A percentile compares a stretch with the other conserved stretches of the same genome.
These are phyloP conservation scores for Abramis brama DNA, from an alignment of 2,113 vertebrate species.

Conservation along the genomic window DNA sequence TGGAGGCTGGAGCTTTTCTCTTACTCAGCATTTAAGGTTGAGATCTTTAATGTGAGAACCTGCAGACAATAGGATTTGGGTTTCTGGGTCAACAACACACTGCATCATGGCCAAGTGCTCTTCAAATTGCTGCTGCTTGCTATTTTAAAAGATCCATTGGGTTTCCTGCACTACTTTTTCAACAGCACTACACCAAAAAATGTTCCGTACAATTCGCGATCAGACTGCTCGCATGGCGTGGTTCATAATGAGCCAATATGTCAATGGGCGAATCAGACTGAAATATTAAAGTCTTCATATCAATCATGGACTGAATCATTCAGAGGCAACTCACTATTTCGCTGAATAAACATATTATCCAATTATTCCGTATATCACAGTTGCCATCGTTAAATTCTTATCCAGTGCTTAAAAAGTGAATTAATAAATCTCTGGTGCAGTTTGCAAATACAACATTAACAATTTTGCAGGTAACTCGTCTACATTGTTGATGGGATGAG, in stretches of 20 bases:
- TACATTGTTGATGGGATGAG: no score
- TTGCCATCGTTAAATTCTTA: neutral
- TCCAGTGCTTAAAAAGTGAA: neutral
- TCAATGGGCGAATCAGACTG: neutral
- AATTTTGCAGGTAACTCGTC: no score
- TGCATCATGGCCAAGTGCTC: neutral
- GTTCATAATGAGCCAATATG: neutral
- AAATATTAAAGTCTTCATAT: neutral
- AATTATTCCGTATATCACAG: neutral
- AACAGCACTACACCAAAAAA: neutral
- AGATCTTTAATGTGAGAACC: neutral
- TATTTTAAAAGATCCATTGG: neutral
- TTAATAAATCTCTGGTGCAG: neutral
- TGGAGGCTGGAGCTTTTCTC: neutral
- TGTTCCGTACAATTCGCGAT: neutral
- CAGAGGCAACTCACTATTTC: neutral
- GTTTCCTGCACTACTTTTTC: neutral
- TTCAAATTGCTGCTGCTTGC: neutral
- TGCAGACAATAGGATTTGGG: neutral
- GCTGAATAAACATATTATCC: neutral
- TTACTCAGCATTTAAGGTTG: slow-evolving; percentile 13
- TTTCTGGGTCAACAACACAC: slow-evolving; percentile 27
- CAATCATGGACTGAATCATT: neutral
- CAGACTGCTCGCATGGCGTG: neutral
- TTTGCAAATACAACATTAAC: neutral